Conservation (phyloP, 2,888 invertebrate species). For the Archips crataeganus region DNA sequence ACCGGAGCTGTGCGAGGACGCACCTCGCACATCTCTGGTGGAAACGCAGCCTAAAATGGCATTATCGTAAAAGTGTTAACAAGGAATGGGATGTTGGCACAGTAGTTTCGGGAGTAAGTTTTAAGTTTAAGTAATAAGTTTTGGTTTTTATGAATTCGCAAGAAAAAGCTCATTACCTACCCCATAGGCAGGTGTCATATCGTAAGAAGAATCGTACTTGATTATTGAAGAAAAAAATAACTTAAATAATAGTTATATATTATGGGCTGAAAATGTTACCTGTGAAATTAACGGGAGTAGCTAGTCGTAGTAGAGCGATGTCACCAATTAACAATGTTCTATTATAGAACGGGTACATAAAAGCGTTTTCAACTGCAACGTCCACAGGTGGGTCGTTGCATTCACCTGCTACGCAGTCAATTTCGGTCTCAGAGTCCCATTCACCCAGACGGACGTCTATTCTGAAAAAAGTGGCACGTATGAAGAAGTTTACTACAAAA, state of each 20-base stretch:
- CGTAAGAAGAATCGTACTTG: neutral
- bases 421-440: constrained; percentile 67
- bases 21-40: no score
- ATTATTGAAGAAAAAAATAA: neutral
- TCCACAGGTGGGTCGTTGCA: constrained; percentile 58
- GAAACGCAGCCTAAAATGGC: no score
- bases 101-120: no score
- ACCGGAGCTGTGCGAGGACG: no score
- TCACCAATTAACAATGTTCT: constrained; percentile 70
- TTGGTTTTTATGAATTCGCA: no score
- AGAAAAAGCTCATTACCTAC: no score
- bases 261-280: constrained; percentile 56
- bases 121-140: no score
- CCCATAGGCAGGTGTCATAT: no score
- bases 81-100: no score
- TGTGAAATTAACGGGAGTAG: constrained; percentile 73
- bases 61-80: no score
- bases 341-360: constrained; percentile 80
- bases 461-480: constrained; percentile 60
- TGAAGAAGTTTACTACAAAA: constrained; percentile 9
- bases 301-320: constrained; percentile 84
- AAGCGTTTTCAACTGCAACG: constrained; percentile 58
- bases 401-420: constrained; percentile 59
- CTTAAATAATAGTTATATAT: constrained; percentile 2
- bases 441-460: constrained; percentile 88